These are phyloP conservation scores for Chiridota heheva DNA, from an alignment of 35 echinoderm and acorn worm genomes.

Conservation along the genomic window DNA sequence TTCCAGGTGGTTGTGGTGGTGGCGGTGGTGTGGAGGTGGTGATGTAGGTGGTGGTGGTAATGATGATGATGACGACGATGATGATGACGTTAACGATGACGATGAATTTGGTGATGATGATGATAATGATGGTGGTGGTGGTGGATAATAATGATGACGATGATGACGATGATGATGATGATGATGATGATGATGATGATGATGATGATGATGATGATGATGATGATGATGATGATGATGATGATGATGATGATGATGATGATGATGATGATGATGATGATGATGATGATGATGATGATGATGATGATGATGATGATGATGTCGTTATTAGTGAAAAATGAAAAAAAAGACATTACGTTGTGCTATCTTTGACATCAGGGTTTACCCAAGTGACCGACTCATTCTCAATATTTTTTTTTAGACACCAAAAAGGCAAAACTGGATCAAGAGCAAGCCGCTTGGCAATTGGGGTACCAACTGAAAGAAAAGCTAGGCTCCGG, in stretches of 20 bases:
- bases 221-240: constrained; percentile 12
- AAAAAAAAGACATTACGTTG: neutral
- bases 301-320: constrained; percentile 22
- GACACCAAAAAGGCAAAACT: neutral
- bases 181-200: constrained; percentile 34
- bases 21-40: no score
- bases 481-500: neutral
- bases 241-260: constrained; percentile 25
- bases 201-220: constrained; percentile 15
- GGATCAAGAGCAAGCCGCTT: neutral
- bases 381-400: neutral
- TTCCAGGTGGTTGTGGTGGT: no score
- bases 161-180: constrained; percentile 25
- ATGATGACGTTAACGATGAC: no score
- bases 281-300: constrained; percentile 22
- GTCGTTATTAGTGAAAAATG: neutral
- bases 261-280: constrained; percentile 25
- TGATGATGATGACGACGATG: constrained; percentile 3
- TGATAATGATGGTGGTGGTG: constrained; percentile 2
- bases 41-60: no score
- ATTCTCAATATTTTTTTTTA: neutral
- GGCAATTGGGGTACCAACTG: neutral
- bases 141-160: no score
- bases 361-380: no score
- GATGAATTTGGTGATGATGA: no score